Conservation (phyloP, 1,140 invertebrate species). For the Callitettix versicolor region DNA sequence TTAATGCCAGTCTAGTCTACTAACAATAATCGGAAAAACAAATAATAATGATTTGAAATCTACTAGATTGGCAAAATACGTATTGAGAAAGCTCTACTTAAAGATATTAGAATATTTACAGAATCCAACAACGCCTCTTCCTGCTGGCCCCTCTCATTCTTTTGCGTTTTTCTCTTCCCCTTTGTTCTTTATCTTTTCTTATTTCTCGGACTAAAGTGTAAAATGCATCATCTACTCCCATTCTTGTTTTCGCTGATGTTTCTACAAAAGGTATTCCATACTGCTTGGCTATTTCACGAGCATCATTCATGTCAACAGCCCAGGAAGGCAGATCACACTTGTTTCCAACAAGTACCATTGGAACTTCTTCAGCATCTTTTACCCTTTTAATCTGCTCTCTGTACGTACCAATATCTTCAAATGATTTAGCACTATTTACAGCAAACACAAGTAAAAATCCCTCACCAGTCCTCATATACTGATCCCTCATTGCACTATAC, state of each 20-base stretch:
- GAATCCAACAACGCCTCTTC: not conserved
- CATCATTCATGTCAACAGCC: conserved; percentile 62
- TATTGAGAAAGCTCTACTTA: too few relatives aligned
- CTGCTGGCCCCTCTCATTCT: conserved; percentile 13
- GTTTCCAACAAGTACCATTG: conserved; percentile 94
- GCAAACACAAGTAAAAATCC: conserved; percentile 80
- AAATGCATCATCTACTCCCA: conserved; percentile 98
- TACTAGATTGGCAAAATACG: too few relatives aligned
- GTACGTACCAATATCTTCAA: conserved; percentile 73
- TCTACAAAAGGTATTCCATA: conserved; percentile 97
- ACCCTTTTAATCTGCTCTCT: conserved; percentile 93
- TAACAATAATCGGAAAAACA: too few relatives aligned
- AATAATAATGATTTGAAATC: too few relatives aligned
- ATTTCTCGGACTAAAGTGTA: conserved; percentile 97
- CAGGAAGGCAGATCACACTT: conserved; percentile 89
- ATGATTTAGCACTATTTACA: conserved; percentile 64
- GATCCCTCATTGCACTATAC: conserved; percentile 92
- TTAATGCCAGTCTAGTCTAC: too few relatives aligned
- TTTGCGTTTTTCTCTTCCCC: conserved; percentile 23
- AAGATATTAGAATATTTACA: too few relatives aligned
- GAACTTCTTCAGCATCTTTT: conserved; percentile 93
- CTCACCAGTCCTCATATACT: conserved; percentile 96
- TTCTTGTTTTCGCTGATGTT: conserved; percentile 95
- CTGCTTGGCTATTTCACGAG: conserved; percentile 80
- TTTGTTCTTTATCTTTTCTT: conserved; percentile 25